Evolutionary conservation across 1,140 invertebrate genomes (phyloP).

Genomic region (Drosophila kikkawai): DNA sequence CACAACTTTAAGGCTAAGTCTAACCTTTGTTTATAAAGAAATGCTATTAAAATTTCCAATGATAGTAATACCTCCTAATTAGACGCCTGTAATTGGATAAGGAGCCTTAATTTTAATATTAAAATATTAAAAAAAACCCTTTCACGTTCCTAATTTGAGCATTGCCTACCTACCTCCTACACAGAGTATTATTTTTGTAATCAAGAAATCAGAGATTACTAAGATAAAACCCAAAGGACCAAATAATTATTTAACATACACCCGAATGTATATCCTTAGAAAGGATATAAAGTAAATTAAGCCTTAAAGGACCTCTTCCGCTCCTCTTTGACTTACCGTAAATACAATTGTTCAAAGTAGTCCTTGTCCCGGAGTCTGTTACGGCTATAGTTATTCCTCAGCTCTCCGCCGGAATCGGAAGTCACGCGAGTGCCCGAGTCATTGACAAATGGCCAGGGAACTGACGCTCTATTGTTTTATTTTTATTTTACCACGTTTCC

Average conservation of each 20-base stretch:
- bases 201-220: no score
- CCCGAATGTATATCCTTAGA: not conserved
- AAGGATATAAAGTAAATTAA: not conserved
- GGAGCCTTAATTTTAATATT: not conserved
- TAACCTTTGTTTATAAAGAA: not conserved
- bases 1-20: not conserved
- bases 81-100: not conserved
- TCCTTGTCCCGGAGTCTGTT: conserved; percentile 45
- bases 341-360: conserved; percentile 13
- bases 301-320: not conserved
- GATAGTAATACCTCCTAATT: not conserved
- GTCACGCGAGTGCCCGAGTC: conserved; percentile 73
- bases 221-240: not conserved
- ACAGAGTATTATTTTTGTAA: not conserved
- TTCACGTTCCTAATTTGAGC: not conserved
- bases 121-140: not conserved
- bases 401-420: conserved; percentile 46
- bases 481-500: conserved; percentile 34
- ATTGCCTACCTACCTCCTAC: not conserved
- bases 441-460: conserved; percentile 76
- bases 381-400: conserved; percentile 31
- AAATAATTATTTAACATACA: not conserved
- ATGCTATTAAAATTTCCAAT: not conserved
- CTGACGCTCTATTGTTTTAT: conserved; percentile 36
- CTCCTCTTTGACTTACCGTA: conserved; percentile 26